Evolutionary conservation across 2,888 invertebrate genomes (phyloP).

Genomic region (Hypomecis atomaria): DNA sequence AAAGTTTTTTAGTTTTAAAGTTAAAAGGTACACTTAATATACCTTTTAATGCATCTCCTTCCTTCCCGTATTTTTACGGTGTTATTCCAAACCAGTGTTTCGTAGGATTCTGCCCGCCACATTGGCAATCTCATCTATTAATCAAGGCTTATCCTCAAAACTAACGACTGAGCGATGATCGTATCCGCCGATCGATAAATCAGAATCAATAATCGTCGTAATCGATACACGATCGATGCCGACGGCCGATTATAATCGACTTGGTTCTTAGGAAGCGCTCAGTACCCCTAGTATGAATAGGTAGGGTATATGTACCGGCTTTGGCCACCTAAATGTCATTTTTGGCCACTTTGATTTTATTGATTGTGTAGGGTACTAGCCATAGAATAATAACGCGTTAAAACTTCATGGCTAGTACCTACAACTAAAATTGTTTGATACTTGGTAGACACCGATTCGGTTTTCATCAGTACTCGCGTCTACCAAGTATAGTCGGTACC

Average conservation of each 20-base stretch:
- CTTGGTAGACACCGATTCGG: too few relatives aligned
- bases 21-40: too few relatives aligned
- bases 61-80: not conserved
- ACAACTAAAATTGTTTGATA: too few relatives aligned
- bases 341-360: too few relatives aligned
- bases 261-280: slow-evolving; percentile 43
- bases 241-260: slow-evolving; percentile 64
- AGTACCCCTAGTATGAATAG: slow-evolving; percentile 44
- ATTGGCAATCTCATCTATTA: slow-evolving; percentile 29
- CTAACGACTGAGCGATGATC: slow-evolving; percentile 46
- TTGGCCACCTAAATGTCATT: too few relatives aligned
- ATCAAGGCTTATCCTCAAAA: slow-evolving; percentile 41
- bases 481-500: too few relatives aligned
- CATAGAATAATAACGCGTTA: too few relatives aligned
- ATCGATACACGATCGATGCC: slow-evolving; percentile 63
- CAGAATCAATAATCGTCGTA: slow-evolving; percentile 71
- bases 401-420: too few relatives aligned
- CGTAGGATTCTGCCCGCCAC: not conserved
- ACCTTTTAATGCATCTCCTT: not conserved
- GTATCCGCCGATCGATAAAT: slow-evolving; percentile 48
- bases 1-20: too few relatives aligned
- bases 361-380: too few relatives aligned
- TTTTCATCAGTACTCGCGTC: too few relatives aligned
- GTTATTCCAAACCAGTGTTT: not conserved
- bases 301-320: not conserved